phyloP scores from a whole-genome alignment of 2,797 vertebrate species.

The Podarcis lilfordi region DNA sequence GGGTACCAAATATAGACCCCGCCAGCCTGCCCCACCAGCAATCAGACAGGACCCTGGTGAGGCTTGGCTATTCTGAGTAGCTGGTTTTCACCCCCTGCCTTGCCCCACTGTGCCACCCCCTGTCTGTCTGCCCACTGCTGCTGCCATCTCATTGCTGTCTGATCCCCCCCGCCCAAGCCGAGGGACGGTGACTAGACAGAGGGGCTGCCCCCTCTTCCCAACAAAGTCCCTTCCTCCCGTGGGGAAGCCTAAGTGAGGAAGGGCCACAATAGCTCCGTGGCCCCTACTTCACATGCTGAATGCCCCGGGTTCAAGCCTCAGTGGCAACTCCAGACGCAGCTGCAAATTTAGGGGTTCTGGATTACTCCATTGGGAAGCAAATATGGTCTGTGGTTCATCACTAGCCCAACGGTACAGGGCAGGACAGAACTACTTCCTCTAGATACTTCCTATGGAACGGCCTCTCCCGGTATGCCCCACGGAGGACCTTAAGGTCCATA shows the following conservation, averaged over 20 bases:
- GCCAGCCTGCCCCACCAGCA: neutral
- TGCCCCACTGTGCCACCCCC: neutral
- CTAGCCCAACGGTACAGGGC: too few relatives aligned
- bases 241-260: neutral
- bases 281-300: neutral
- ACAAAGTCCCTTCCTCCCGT: neutral
- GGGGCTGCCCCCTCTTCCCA: neutral
- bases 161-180: neutral
- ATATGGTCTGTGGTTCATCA: neutral
- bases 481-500: too few relatives aligned
- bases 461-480: too few relatives aligned
- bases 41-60: neutral
- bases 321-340: neutral
- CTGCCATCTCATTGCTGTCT: neutral
- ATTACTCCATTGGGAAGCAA: neutral
- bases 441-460: too few relatives aligned
- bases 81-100: neutral
- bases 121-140: neutral
- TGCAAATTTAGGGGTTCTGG: neutral
- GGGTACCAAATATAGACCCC: conserved; percentile 16
- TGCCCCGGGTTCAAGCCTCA: neutral
- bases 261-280: neutral
- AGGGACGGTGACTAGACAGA: neutral
- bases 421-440: too few relatives aligned
- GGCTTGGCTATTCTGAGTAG: conserved; percentile 13